Conservation (phyloP, 2,113 vertebrate genomes). For the Otis tarda region DNA sequence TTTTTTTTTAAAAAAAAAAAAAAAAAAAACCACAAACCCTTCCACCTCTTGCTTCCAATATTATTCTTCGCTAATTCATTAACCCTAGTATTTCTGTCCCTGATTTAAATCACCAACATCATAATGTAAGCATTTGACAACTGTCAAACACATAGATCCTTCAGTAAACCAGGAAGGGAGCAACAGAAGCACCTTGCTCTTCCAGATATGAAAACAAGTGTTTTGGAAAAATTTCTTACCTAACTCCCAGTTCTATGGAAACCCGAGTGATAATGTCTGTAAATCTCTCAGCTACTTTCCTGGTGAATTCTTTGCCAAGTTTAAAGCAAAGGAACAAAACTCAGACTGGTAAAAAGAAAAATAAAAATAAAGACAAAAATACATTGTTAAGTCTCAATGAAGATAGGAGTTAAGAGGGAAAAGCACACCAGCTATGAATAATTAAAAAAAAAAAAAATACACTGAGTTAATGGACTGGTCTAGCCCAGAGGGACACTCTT, state of each 20-base stretch:
- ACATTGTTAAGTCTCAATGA: background rate
- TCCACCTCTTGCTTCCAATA: background rate
- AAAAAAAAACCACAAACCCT: too few species aligned
- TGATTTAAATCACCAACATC: background rate
- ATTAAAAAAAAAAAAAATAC: background rate
- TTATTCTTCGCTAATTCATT: background rate
- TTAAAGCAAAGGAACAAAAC: background rate
- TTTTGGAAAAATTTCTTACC: background rate
- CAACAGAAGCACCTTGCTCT: background rate
- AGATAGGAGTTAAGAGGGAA: background rate
- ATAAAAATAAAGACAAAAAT: background rate
- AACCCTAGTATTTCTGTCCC: background rate
- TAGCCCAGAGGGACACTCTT: background rate
- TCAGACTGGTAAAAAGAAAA: background rate
- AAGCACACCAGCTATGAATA: background rate
- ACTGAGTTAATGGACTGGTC: background rate
- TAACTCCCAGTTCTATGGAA: background rate
- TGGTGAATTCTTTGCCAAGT: accelerated
- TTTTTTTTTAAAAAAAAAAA: too few species aligned
- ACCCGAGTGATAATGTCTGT: background rate
- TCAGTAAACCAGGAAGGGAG: background rate
- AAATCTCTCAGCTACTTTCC: background rate
- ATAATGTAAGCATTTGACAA: background rate
- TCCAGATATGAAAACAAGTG: background rate
- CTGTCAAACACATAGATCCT: background rate